Percentiles rank a stretch among this genome's conserved stretches.
These are phyloP conservation scores for Heliothis virescens DNA, from an alignment of 1,140 invertebrate genomes.

Conservation along the genomic window DNA sequence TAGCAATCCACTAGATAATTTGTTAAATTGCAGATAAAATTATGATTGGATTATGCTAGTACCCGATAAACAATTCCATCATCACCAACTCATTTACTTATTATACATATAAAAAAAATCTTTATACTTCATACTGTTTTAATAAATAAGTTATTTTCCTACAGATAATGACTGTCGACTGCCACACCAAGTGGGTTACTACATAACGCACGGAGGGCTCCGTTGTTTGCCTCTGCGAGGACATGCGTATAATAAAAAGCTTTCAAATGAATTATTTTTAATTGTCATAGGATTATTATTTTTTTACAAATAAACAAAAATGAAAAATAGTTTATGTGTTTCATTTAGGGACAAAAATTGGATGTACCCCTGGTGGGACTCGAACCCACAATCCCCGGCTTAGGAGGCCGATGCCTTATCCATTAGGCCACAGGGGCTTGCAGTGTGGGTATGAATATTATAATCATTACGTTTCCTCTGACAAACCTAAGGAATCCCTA, in stretches of 20 bases:
- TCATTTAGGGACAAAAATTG: slow-evolving; percentile 9
- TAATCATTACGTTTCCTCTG: background rate
- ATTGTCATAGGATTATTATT: background rate
- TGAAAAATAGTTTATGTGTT: background rate
- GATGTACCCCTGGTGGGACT: slow-evolving; percentile 66
- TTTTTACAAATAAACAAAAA: slow-evolving; percentile 27
- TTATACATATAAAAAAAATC: background rate
- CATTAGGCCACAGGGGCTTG: slow-evolving; percentile 78
- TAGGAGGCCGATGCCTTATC: slow-evolving; percentile 81
- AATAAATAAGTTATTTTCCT: background rate
- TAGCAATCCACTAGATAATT: background rate
- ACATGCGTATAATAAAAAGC: slow-evolving; percentile 36
- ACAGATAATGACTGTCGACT: slow-evolving; percentile 72
- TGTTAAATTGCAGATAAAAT: background rate
- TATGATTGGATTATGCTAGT: background rate
- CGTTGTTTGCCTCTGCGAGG: slow-evolving; percentile 69
- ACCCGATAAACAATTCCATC: too few species aligned
- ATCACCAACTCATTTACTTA: background rate
- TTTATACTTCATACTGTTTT: background rate
- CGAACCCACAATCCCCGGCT: slow-evolving; percentile 79
- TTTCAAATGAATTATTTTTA: background rate
- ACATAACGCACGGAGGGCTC: slow-evolving; percentile 69
- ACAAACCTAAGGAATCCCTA: too few species aligned
- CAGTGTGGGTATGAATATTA: background rate
- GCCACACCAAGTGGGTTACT: slow-evolving; percentile 74